Percentiles rank a stretch among this genome's conserved stretches.
Conservation (phyloP, 2,113 vertebrate species). For the Egretta garzetta region DNA sequence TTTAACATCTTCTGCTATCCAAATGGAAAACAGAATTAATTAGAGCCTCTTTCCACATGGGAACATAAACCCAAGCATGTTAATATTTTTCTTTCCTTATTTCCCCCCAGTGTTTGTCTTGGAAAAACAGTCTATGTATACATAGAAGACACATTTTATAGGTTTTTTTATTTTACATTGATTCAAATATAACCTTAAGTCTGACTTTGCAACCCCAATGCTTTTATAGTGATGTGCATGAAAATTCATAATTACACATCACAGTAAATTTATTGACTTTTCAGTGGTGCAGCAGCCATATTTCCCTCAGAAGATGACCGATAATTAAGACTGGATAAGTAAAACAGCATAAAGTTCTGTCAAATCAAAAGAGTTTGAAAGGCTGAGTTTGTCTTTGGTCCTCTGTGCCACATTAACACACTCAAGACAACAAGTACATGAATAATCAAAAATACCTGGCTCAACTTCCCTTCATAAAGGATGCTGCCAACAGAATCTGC, state of each 20-base stretch:
- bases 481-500: neutral
- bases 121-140: neutral
- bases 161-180: neutral
- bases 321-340: neutral
- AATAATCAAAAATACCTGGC: neutral
- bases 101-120: neutral
- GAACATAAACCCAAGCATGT: neutral
- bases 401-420: neutral
- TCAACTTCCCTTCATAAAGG: neutral
- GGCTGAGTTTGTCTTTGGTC: neutral
- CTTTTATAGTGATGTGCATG: neutral
- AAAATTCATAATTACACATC: neutral
- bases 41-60: neutral
- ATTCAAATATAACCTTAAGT: neutral
- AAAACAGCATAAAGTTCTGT: neutral
- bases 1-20: neutral
- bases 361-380: neutral
- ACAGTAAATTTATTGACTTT: neutral
- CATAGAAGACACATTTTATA: fast-evolving
- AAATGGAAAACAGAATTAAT: neutral
- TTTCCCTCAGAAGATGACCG: neutral
- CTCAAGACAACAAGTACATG: neutral
- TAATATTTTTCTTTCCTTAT: neutral
- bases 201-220: neutral
- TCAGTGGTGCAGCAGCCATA: neutral